phyloP scores from a whole-genome alignment of 2,888 invertebrate genomes.

The Labia minor region DNA sequence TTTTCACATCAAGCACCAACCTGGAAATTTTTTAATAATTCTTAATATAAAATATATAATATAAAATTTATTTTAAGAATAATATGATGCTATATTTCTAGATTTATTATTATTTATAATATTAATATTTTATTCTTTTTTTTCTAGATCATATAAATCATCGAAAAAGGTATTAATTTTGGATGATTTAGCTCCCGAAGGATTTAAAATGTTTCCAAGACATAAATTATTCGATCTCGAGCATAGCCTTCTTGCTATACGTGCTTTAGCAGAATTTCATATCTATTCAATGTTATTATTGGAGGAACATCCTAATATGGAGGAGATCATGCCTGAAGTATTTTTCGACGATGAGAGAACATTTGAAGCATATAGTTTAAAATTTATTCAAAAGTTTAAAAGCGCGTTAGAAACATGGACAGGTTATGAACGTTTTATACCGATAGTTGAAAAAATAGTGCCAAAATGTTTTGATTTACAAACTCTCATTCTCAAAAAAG shows the following conservation, averaged over 20 bases:
- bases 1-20: too few relatives aligned
- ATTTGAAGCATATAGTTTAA: background rate
- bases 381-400: conserved; percentile 1
- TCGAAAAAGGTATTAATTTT: conserved; percentile 19
- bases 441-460: conserved; percentile 8
- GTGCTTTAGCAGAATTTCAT: conserved; percentile 23
- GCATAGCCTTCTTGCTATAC: conserved; percentile 18
- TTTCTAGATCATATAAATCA: conserved; percentile 16
- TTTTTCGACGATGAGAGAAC: background rate
- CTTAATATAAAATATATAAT: too few relatives aligned
- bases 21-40: too few relatives aligned
- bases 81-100: too few relatives aligned
- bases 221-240: conserved; percentile 20
- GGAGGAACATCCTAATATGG: background rate
- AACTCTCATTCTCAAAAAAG: background rate
- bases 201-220: conserved; percentile 20
- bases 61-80: too few relatives aligned
- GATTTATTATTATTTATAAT: too few relatives aligned
- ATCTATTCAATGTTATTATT: conserved; percentile 21
- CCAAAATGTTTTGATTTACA: background rate
- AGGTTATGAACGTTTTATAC: conserved; percentile 21
- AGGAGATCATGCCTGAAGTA: background rate
- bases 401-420: conserved; percentile 18
- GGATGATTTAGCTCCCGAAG: conserved; percentile 21
- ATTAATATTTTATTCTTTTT: background rate